phyloP scores from a whole-genome alignment of 2,113 vertebrate species.

The Hypocryptadius cinnamomeus region DNA sequence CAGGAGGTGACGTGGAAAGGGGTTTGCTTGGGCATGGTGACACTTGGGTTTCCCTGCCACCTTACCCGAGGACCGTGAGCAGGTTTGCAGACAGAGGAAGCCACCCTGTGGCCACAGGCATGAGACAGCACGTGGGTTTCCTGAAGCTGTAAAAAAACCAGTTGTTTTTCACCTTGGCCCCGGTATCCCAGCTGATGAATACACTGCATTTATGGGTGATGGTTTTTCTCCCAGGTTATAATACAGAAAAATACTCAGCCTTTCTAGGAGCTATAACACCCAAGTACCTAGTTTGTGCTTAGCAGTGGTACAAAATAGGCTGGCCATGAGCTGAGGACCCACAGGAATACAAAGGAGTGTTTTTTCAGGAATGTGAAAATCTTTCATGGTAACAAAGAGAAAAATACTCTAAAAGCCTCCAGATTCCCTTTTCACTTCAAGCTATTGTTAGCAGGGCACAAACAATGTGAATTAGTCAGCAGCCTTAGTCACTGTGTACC shows the following conservation, averaged over 20 bases:
- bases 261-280: background rate
- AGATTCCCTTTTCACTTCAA: background rate
- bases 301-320: background rate
- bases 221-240: background rate
- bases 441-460: background rate
- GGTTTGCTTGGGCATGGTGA: background rate
- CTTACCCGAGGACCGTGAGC: background rate
- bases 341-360: background rate
- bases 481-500: background rate
- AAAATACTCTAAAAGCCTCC: background rate
- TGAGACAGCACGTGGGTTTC: background rate
- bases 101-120: background rate
- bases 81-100: background rate
- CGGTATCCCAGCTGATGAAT: background rate
- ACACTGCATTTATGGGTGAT: background rate
- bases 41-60: background rate
- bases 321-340: background rate
- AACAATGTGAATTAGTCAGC: background rate
- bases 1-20: background rate
- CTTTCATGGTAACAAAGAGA: background rate
- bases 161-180: background rate
- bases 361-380: background rate
- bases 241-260: background rate
- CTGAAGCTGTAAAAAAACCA: fast-evolving
- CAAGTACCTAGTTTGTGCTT: fast-evolving